These are phyloP conservation scores for Columba janthina DNA, from an alignment of 2,113 vertebrate species.

Conservation along the genomic window DNA sequence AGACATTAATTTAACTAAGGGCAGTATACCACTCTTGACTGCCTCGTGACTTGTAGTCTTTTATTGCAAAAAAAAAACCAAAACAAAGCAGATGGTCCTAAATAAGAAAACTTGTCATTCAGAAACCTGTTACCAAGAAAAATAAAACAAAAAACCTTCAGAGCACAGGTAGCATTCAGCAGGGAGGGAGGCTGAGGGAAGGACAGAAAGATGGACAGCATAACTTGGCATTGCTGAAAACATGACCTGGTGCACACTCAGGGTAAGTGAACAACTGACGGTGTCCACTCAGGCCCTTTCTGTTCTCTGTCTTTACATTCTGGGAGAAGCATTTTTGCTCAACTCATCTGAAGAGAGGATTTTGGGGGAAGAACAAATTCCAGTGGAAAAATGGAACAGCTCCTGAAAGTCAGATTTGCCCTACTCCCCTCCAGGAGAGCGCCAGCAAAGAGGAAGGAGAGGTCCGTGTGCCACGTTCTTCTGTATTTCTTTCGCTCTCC, in stretches of 20 bases:
- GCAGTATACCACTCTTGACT: fast-evolving
- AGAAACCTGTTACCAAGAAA: neutral
- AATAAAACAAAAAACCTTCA: neutral
- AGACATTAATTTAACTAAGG: neutral
- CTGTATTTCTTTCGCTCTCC: neutral
- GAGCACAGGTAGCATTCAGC: neutral
- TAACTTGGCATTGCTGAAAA: neutral
- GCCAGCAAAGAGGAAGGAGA: neutral
- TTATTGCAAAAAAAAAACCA: neutral
- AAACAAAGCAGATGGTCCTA: neutral
- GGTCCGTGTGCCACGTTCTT: neutral
- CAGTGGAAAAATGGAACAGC: neutral
- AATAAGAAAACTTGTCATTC: neutral
- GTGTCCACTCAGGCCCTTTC: neutral
- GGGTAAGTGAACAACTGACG: neutral
- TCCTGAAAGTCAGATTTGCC: neutral
- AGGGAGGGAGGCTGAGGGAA: neutral
- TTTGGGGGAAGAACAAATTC: neutral
- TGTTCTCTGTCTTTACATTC: neutral
- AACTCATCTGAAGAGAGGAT: neutral
- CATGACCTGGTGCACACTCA: neutral
- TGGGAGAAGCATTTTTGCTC: neutral
- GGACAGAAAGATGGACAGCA: neutral
- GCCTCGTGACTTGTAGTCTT: neutral
- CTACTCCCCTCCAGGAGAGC: neutral